A percentile compares a stretch with the other conserved stretches of the same genome.
Conservation (phyloP, 2,113 vertebrate species). For the Terrapene triunguis region DNA sequence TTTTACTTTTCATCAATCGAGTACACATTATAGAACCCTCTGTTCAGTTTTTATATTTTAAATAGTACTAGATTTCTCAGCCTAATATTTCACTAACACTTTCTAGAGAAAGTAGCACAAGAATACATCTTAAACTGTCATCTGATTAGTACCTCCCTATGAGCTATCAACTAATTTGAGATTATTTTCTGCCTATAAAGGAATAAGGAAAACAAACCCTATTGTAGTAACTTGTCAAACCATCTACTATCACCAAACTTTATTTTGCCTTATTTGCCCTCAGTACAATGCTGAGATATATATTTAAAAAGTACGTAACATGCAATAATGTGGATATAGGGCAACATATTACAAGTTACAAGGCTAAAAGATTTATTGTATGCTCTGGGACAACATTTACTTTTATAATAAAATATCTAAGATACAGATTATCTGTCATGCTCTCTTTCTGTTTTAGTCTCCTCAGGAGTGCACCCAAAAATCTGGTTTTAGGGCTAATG, state of each 20-base stretch:
- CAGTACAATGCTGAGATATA: neutral
- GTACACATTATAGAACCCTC: neutral
- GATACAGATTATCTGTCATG: neutral
- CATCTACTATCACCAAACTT: neutral
- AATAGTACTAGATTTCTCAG: neutral
- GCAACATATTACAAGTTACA: neutral
- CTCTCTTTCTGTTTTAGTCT: neutral
- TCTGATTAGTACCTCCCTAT: neutral
- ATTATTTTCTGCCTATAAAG: neutral
- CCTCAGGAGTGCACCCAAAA: neutral
- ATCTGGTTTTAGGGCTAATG: neutral
- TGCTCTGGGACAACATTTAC: neutral
- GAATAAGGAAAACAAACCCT: neutral
- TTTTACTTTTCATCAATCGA: neutral
- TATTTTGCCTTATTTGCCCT: neutral
- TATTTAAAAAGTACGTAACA: neutral
- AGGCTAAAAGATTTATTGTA: neutral
- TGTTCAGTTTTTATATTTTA: neutral
- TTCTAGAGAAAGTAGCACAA: neutral
- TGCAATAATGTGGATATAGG: neutral
- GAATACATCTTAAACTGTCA: neutral
- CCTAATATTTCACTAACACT: neutral
- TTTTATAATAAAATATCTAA: neutral
- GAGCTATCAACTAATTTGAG: neutral
- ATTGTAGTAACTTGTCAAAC: neutral